Evolutionary conservation across 2,113 vertebrate genomes (phyloP).

Genomic region (Cricetomys ansorgei): DNA sequence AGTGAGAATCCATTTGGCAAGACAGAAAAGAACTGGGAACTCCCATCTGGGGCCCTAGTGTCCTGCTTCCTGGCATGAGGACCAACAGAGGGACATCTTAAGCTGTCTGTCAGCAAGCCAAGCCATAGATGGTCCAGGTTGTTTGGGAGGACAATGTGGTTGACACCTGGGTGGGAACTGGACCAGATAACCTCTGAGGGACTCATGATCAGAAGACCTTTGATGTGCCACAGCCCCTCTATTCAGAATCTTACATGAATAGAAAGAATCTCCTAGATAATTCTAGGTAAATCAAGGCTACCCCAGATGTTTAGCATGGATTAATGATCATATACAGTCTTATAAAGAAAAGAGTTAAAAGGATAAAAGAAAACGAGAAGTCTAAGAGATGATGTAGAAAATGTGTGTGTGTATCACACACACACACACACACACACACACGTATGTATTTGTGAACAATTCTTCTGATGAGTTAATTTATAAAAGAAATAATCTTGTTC

Average conservation of each 20-base stretch:
- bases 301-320: not conserved
- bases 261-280: slow-evolving; percentile 4
- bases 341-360: slow-evolving; percentile 20
- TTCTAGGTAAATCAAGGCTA: slow-evolving; percentile 12
- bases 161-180: not conserved
- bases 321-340: not conserved
- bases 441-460: rapidly evolving
- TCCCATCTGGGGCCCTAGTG: not conserved
- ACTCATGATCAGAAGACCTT: not conserved
- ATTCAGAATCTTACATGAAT: not conserved
- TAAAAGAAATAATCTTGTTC: slow-evolving; percentile 5
- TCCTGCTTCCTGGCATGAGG: not conserved
- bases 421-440: no score
- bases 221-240: not conserved
- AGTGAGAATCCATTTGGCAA: not conserved
- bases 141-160: not conserved
- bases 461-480: not conserved
- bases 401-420: not conserved
- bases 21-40: not conserved
- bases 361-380: not conserved
- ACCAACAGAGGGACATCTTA: not conserved
- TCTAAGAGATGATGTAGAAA: slow-evolving; percentile 10
- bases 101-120: not conserved
- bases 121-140: not conserved
- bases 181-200: not conserved